Evolutionary conservation across 2,888 invertebrate species (phyloP), one percentile per base, ranked within the genome.

Genomic region (Tholera decimalis): DNA sequence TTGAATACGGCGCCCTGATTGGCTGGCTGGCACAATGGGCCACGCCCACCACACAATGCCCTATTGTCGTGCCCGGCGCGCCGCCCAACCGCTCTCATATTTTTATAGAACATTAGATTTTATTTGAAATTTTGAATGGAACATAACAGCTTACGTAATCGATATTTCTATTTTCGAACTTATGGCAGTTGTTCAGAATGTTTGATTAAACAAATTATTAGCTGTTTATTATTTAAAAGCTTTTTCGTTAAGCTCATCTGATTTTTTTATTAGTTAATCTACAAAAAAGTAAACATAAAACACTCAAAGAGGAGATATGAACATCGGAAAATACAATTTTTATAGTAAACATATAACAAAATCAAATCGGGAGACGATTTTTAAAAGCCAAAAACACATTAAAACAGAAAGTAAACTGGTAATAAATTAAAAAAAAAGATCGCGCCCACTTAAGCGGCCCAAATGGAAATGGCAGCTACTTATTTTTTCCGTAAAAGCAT

Each of bases 11-110:
- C 84, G 83, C 83, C 80, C 85, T 86, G 88, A 94, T 95, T 95
- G 95, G 95, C 80, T 80, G 90, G 83, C 82, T 83, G 88, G 86
- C 84, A 94, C 95, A 95, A 95, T 95, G 93, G 93, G 89, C 88
- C 91, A 92, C 95, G 95, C 95, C 95, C 87, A 88, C 92, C 79
- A 85, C 91, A 94, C 95, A 95, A 94, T 94, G 82, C 91, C 92
- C 94, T 91, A 95, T 95, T 95, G 95, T 95, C 88, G 91, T 88
- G 74, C 75, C 69, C 56, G 79, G 85, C 85, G 86, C 79, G 74
- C 90, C 93, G 93, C 93, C 94, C 93, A 91, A 85, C 83, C 71
- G 78, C 53, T 79, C 69, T 69, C 67, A 67, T 73, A 73, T 78
- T 73, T 79, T 81, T 77, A 71, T 55, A 70, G 68, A 74, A 63